Evolutionary conservation across 2,113 vertebrate species (phyloP), one percentile per base, ranked within the genome.

Genomic region (Bolborhynchus lineola): DNA sequence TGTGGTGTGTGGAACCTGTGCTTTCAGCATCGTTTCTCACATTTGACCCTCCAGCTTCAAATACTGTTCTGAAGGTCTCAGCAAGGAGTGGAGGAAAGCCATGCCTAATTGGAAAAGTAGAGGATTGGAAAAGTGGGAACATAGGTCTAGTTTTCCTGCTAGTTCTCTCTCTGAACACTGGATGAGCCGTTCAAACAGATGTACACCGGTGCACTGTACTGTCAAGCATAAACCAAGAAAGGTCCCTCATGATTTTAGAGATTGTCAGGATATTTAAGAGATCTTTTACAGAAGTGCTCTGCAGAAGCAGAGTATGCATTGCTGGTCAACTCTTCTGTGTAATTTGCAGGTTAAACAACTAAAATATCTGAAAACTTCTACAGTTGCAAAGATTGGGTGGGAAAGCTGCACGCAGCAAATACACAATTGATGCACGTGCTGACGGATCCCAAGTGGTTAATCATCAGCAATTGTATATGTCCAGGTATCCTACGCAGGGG

Each of bases 31-130:
- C 23, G 7, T 11, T 83, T 88, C 21, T 92, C 83, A 83, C 78
- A 8, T 85, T 91, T 92, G 92, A 90, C 92, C 76, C 82, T 94
- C 20, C 33, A 9, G 60, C 86, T 87, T 88, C 93, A 82, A 78
- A 91, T 76, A 60, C 64, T 75, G 77, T 37, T 84, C 69, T 81
- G 77, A 89, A 86, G 89, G 93, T 84, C 84, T 86, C 39, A 33
- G 37, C 16, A 6, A 88, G 85, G 76, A 78, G 59, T 82, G 92
- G 71, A 92, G 82, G 80, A 55, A 74, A 90, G 59, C 84, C 20
- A 26, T 94, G 79, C 71, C 80, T 88, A 92, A 88, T 55, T 88
- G 96, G 86, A 65, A 89, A 81, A 93, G 65, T 77, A 42, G 78
- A 74, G 72, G 93, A 71, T 46, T 84, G 85, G 94, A 89, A 95